Conservation (phyloP, 2,888 invertebrate species). For the Neoitamus cyanurus region DNA sequence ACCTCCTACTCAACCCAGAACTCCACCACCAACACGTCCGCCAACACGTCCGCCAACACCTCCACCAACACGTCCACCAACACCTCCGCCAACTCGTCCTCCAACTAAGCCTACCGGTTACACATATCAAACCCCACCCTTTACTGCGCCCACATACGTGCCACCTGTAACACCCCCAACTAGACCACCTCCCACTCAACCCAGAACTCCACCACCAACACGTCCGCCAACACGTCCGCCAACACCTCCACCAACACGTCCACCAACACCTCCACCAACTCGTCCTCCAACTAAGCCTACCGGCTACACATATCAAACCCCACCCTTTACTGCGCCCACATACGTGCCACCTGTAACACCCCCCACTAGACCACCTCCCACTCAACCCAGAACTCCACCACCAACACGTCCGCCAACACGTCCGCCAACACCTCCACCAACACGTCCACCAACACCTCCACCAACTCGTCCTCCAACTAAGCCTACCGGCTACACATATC, state of each 20-base stretch:
- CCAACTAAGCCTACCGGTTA: slow-evolving; percentile 44
- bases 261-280: neutral
- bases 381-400: slow-evolving; percentile 50
- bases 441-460: neutral
- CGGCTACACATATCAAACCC: slow-evolving; percentile 54
- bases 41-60: neutral
- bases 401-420: neutral
- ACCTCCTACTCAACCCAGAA: slow-evolving; percentile 55
- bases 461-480: neutral
- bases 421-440: too few relatives aligned
- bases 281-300: slow-evolving; percentile 8
- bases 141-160: slow-evolving; percentile 2
- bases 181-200: slow-evolving; percentile 56
- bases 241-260: too few relatives aligned
- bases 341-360: slow-evolving; percentile 51
- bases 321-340: slow-evolving; percentile 45
- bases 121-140: slow-evolving; percentile 54
- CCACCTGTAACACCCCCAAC: slow-evolving; percentile 49
- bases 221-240: neutral
- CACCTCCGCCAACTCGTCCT: neutral
- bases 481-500: slow-evolving; percentile 53
- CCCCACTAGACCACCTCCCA: slow-evolving; percentile 55
- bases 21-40: neutral
- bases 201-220: slow-evolving; percentile 20
- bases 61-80: too few relatives aligned